Base-by-base conservation (phyloP, 2,113 vertebrate species). In the Rhodinocichla rosea region DNA sequence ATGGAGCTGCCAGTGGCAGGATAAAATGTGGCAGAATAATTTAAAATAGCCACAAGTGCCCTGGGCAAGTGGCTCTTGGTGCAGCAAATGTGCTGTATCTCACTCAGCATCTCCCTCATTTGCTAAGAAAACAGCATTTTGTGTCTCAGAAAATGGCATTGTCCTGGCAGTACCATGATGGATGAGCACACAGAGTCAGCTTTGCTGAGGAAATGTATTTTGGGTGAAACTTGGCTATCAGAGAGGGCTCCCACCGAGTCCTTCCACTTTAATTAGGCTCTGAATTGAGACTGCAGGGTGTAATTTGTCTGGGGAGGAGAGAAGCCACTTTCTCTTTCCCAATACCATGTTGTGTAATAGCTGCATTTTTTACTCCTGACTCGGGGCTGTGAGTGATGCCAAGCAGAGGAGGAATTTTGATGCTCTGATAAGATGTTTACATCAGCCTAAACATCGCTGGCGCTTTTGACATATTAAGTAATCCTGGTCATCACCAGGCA, bases 401-500 rank as follows among this genome's bases (percentile, higher is more conserved):
- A 98, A 97, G 97, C 70, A 83, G 87, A 68, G 64, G 57, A 90
- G 90, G 95, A 96, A 97, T 97, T 92, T 23, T 92, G 92, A 96
- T 93, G 87, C 92, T 92, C 94, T 4, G 98, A 98, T 98, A 98
- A 98, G 98, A 97, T 97, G 97, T 98, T 98, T 97, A 95, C 96
- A 97, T 98, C 97, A 96, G 97, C 97, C 91, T 89, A 90, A 97
- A 95, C 92, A 92, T 94, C 71, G 42, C 96, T 73, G 82, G 95
- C 92, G 92, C 62, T 39, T 65, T 76, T 97, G 97, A 96, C 96
- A 62, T 84, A 75, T 97, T 42, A 85, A 96, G 91, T 92, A 74
- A 97, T 94, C 94, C 90, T 53, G 82, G 88, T 92, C 44, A 42
- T 56, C 1, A 26, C 76, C 55, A 8, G 45, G 81, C 86, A 35